Percentiles rank a stretch among this genome's conserved stretches.
Conservation (phyloP, 2,888 invertebrate species). For the Hemistola chrysoprasaria region DNA sequence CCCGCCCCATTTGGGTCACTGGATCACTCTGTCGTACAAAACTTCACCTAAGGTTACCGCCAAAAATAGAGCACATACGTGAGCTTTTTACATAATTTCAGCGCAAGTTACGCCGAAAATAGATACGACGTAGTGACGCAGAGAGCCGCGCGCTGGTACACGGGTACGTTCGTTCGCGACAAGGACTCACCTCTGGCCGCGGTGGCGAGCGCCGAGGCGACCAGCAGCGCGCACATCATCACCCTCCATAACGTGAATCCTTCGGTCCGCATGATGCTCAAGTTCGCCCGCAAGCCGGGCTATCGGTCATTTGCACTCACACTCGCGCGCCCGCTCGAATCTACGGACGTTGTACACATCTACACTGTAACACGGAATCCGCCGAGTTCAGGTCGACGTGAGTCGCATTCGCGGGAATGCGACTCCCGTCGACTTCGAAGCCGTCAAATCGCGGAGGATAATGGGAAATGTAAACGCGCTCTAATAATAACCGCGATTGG, state of each 20-base stretch:
- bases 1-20: slow-evolving; percentile 51
- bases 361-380: slow-evolving; percentile 58
- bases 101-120: slow-evolving; percentile 80
- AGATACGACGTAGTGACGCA: slow-evolving; percentile 72
- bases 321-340: slow-evolving; percentile 78
- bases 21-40: slow-evolving; percentile 63
- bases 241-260: slow-evolving; percentile 77
- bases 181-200: slow-evolving; percentile 73
- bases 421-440: slow-evolving; percentile 52
- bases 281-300: slow-evolving; percentile 72
- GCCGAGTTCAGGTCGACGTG: slow-evolving; percentile 44
- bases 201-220: slow-evolving; percentile 66
- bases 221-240: slow-evolving; percentile 74
- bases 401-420: slow-evolving; percentile 61
- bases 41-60: slow-evolving; percentile 73
- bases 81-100: slow-evolving; percentile 83
- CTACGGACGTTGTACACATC: slow-evolving; percentile 67
- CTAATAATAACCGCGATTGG: slow-evolving; percentile 67
- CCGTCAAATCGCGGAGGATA: slow-evolving; percentile 54
- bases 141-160: slow-evolving; percentile 49
- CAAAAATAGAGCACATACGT: slow-evolving; percentile 77
- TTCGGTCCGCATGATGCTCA: slow-evolving; percentile 77
- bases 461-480: slow-evolving; percentile 39
- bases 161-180: slow-evolving; percentile 34
- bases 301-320: slow-evolving; percentile 80